Base-by-base conservation (phyloP, 1,140 invertebrate genomes). In the Pseudoatta argentina region DNA sequence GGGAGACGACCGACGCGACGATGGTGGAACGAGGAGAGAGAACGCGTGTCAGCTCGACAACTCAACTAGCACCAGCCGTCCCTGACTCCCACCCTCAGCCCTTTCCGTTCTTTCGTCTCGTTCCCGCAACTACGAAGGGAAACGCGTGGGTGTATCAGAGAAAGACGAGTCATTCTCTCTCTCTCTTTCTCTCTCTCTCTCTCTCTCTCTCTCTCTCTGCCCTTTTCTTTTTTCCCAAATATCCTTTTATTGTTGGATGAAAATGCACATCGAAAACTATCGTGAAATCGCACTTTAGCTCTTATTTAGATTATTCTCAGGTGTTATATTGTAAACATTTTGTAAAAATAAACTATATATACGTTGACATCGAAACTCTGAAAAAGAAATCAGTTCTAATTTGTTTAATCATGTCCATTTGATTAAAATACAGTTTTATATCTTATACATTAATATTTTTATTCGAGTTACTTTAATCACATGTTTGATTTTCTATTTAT, bases 1-100 rank as follows among this genome's bases (percentile, higher is more conserved):
- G 44, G 59, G 86, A 39, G 69, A 87, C 53, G 21, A 39, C 12
- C 55, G 39, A 14, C 44, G 21, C n/a, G 30, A 53, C 48, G 76
- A 63, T 24, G 67, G 79, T 34, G 44, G 53, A 69, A 89, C 63
- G 87, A 88, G 71, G 93, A 93, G 87, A 86, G 92, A 91, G 90
- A 93, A 93, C 94, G 93, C 94, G 95, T 95, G 95, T 95, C 95
- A 95, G 94, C 92, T 94, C 94, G 94, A 95, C 95, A 95, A 95
- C 95, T 95, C 95, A 95, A 95, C 95, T 95, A 95, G 95, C 95
- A 94, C 95, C 94, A 94, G 92, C 91, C 91, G 92, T 90, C 87
- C 88, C 86, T 92, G 91, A 90, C 91, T 91, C 91, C 93, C 93
- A 91, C 90, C 87, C 30, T 88, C 86, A 66, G 59, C 63, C 85